These are phyloP conservation scores for Psilopogon haemacephalus DNA, from an alignment of 2,113 vertebrate species.

Conservation along the genomic window DNA sequence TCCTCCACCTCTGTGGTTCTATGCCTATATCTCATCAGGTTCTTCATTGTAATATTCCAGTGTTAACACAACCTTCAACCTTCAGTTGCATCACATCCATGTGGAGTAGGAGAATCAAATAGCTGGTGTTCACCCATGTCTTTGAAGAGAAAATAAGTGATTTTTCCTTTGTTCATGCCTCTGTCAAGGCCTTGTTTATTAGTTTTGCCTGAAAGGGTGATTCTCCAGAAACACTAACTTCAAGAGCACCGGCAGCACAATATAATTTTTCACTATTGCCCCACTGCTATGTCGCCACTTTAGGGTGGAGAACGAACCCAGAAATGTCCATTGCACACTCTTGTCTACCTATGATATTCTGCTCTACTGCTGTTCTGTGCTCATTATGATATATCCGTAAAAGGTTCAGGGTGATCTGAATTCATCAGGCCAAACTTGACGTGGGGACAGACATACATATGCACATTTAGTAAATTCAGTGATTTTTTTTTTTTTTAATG, in stretches of 20 bases:
- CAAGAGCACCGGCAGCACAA: neutral
- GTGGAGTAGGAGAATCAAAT: neutral
- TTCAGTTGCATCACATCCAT: neutral
- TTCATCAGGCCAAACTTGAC: neutral
- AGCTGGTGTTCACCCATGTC: rapidly evolving
- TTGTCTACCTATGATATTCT: neutral
- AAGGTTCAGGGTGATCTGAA: neutral
- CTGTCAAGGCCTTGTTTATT: neutral
- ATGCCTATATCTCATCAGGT: neutral
- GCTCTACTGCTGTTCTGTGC: rapidly evolving
- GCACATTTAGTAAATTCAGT: neutral
- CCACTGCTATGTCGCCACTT: neutral
- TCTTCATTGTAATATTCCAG: neutral
- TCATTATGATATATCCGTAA: neutral
- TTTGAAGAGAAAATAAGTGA: neutral
- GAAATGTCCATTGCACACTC: neutral
- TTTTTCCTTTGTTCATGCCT: neutral
- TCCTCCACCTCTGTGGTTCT: neutral
- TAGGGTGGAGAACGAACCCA: neutral
- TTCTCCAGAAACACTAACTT: neutral
- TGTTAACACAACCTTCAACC: neutral
- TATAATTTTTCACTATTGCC: neutral
- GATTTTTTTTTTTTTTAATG: no score
- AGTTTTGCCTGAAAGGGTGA: neutral
- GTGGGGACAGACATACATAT: neutral